phyloP scores from a whole-genome alignment of 2,113 vertebrate genomes.

The Megaleporinus macrocephalus region DNA sequence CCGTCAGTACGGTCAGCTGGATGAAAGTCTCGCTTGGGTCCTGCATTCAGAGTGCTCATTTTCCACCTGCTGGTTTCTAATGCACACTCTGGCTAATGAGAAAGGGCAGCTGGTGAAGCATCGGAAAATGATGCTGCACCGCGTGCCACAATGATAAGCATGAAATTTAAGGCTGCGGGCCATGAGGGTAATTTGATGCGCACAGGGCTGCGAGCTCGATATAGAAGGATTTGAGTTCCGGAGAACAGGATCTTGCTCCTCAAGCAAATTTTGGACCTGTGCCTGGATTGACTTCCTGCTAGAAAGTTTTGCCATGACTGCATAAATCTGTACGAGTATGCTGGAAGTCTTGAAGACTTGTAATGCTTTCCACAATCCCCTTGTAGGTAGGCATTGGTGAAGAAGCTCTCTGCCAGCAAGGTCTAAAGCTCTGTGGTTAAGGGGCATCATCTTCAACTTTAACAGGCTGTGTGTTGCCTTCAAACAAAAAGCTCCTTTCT shows the following conservation, averaged over 20 bases:
- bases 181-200: background rate
- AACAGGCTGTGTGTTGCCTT: background rate
- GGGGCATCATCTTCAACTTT: background rate
- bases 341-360: background rate
- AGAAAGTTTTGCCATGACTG: background rate
- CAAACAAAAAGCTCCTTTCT: background rate
- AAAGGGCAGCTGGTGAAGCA: slow-evolving; percentile 58
- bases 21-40: slow-evolving; percentile 66
- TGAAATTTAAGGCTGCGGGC: background rate
- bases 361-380: background rate
- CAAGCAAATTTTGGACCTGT: background rate
- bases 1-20: background rate
- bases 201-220: background rate
- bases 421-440: background rate
- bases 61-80: slow-evolving; percentile 74
- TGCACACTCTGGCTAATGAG: slow-evolving; percentile 58
- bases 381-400: background rate
- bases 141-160: background rate
- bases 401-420: background rate
- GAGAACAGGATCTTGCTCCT: background rate
- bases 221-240: background rate
- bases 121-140: slow-evolving; percentile 53
- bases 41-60: slow-evolving; percentile 70
- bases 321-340: background rate
- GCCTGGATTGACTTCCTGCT: background rate